Evolutionary conservation across 2,113 vertebrate species (phyloP), one percentile per base, ranked within the genome.

Genomic region (Protomyctophum bolini): DNA sequence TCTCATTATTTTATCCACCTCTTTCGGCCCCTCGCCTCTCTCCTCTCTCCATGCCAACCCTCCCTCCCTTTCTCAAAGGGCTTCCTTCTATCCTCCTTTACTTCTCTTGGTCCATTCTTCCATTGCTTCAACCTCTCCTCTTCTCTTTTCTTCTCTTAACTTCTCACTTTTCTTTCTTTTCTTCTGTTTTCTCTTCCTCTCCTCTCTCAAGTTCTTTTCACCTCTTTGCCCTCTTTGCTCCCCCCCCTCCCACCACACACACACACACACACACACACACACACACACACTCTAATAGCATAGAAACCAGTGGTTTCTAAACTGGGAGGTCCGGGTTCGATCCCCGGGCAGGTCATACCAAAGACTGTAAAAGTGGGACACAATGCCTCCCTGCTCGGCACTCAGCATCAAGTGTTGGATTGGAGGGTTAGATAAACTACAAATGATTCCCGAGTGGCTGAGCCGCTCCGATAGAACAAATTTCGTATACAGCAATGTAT

Each of bases 261-360:
- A 60, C 49, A 71, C 75, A 76, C 76, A 60, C 70, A 55, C 66
- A 73, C 62, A 69, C 66, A 65, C 58, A 79, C 61, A 76, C 76
- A 64, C 75, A 72, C 45, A 47, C 41, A 47, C 8, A 59, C 28
- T 78, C 75, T 80, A 58, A 80, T 77, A 76, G 68, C 73, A 79
- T 6, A 10, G n/a, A 11, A 2, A 54, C 33, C 33, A 41, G 21
- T 21, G 21, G 21, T 21, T 21, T 21, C 21, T 21, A 21, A 21
- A 21, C 21, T 21, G 21, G 21, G 21, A 21, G 21, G 21, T 21
- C 21, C 1, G 21, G 21, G 21, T 21, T 21, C 21, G 21, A 21
- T 21, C 21, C 21, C 21, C 21, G 21, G 21, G 1, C 21, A 21
- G 21, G 21, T 21, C 21, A 21, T 21, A 21, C 21, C 21, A 21